Evolutionary conservation across 2,113 vertebrate genomes (phyloP), one percentile per base, ranked within the genome.

Genomic region (Toxotes jaculatrix): DNA sequence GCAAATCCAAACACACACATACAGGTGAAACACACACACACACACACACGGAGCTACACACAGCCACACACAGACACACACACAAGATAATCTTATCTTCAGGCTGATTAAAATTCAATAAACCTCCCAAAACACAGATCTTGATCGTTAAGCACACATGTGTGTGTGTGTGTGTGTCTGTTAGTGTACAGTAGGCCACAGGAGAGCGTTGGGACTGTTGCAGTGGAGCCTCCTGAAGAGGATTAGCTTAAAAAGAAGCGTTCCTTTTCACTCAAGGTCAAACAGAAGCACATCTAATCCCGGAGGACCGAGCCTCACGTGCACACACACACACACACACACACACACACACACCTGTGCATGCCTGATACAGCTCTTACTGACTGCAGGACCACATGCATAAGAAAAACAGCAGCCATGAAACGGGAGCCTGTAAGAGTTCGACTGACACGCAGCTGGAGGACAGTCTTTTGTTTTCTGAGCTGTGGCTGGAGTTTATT

Each of bases 241-340:
- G 91, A 91, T 91, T 91, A 91, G 43, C 81, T 86, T 86, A 74
- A 89, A 89, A 88, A 88, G 53, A 59, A 70, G 59, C 1, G 42
- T 79, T 89, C 27, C 47, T 85, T 85, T 90, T 83, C 81, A 82
- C 67, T 93, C 91, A 92, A 91, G 92, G 93, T 93, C 90, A 90
- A 86, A 86, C 80, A 68, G 64, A 87, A 82, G 66, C 27, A 72
- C 75, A 55, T 80, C 63, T 85, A 68, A 67, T 86, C 86, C 83
- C 82, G 62, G 27, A 74, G 69, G 70, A 73, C 63, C 9, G 7
- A 11, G 19, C 27, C 36, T 5, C 34, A 16, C 1, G 0, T n/a
- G 7, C n/a, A 51, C 70, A 59, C 51, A 42, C 23, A 13, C n/a
- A 31, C n/a, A n/a, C 57, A n/a, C 51, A 14, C 63, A 27, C 31